These are phyloP conservation scores for Pipistrellus nathusii DNA, from an alignment of 2,797 vertebrate genomes.

Conservation along the genomic window DNA sequence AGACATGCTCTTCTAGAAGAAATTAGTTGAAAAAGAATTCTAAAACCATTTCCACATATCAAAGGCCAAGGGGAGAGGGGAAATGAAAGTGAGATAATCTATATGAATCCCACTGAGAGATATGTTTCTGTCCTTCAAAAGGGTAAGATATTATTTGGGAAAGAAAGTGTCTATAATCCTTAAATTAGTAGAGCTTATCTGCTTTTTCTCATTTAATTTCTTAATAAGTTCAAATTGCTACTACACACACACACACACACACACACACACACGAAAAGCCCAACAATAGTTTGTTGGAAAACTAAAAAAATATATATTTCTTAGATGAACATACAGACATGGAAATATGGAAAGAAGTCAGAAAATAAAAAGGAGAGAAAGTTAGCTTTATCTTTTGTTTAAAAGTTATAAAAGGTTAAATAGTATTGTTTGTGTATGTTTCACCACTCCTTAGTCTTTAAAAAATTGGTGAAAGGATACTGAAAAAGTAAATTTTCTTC, in stretches of 20 bases:
- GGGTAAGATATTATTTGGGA: neutral
- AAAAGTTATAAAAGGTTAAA: conserved; percentile 10
- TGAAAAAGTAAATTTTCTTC: neutral
- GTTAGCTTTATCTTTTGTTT: neutral
- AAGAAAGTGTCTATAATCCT: neutral
- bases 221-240: conserved; percentile 1
- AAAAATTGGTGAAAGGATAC: neutral
- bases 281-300: neutral
- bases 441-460: neutral
- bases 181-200: neutral
- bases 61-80: neutral
- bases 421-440: neutral
- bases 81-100: neutral
- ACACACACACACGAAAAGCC: neutral
- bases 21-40: conserved; percentile 17
- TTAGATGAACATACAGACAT: neutral
- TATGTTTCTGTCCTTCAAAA: neutral
- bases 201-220: conserved; percentile 43
- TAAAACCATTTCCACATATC: neutral
- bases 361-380: neutral
- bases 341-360: neutral
- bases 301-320: neutral
- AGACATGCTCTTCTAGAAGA: neutral
- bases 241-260: neutral
- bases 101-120: neutral